A percentile compares a stretch with the other conserved stretches of the same genome.
Evolutionary conservation across 2,797 vertebrate species (phyloP).

Genomic region (Micromesistius poutassou): DNA sequence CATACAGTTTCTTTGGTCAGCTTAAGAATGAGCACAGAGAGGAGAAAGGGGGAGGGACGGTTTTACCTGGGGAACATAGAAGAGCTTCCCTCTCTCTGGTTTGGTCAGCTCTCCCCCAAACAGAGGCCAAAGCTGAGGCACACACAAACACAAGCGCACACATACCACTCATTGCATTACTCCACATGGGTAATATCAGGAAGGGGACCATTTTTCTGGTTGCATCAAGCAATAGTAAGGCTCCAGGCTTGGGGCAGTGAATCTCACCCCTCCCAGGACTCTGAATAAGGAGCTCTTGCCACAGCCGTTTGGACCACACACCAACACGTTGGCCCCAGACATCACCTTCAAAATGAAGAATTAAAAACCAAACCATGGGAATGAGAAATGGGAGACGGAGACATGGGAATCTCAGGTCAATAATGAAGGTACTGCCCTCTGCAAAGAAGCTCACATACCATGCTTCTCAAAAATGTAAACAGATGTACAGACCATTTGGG

Average conservation of each 20-base stretch:
- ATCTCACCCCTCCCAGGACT: conserved; percentile 90
- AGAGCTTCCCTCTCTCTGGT: conserved; percentile 95
- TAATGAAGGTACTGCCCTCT: neutral
- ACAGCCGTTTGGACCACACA: conserved; percentile 97
- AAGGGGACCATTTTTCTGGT: neutral
- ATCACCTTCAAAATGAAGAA: conserved; percentile 75
- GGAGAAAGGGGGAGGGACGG: neutral
- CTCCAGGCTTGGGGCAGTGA: neutral
- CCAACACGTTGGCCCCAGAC: conserved; percentile 93
- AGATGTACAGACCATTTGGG: too few relatives aligned
- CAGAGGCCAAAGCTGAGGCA: conserved; percentile 88
- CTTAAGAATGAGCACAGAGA: neutral
- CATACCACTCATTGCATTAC: neutral
- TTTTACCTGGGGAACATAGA: conserved; percentile 96
- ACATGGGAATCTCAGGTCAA: neutral
- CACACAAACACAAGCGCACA: conserved; percentile 8
- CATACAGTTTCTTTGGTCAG: neutral
- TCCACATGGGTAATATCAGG: neutral
- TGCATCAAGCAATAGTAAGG: neutral
- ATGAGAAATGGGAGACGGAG: neutral
- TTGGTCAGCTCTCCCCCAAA: conserved; percentile 94
- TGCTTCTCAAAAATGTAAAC: too few relatives aligned
- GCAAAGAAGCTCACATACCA: too few relatives aligned
- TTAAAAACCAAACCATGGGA: neutral
- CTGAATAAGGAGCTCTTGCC: conserved; percentile 96